A percentile compares a stretch with the other conserved stretches of the same genome.
Conservation (phyloP, 1,140 invertebrate genomes). For the Drosophila bifasciata region DNA sequence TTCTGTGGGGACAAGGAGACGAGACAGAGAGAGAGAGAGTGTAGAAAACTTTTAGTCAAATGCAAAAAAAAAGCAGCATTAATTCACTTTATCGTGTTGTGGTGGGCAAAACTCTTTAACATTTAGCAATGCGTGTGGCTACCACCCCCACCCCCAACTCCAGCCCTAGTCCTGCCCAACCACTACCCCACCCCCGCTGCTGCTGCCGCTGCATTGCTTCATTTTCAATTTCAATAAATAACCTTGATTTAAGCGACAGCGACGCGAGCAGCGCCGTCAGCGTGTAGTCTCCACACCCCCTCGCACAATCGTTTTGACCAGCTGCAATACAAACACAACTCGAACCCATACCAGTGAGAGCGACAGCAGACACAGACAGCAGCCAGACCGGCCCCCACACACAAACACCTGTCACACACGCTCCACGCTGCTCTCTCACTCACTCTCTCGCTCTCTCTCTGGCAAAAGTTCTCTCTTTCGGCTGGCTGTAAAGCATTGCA, state of each 20-base stretch:
- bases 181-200: slow-evolving; percentile 6
- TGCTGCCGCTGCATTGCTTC: slow-evolving; percentile 47
- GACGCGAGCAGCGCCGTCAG: slow-evolving; percentile 49
- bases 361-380: slow-evolving; percentile 29
- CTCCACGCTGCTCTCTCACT: slow-evolving; percentile 23
- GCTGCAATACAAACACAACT: slow-evolving; percentile 63
- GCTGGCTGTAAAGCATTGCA: slow-evolving; percentile 2
- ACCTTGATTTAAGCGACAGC: slow-evolving; percentile 78
- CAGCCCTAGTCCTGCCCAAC: background rate
- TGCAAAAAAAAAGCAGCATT: slow-evolving; percentile 43
- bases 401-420: slow-evolving; percentile 74
- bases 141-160: background rate
- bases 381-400: slow-evolving; percentile 72
- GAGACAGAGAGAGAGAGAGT: background rate
- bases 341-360: slow-evolving; percentile 27
- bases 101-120: slow-evolving; percentile 38
- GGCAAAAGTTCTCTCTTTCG: slow-evolving; percentile 10
- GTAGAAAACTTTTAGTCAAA: slow-evolving; percentile 22
- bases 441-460: slow-evolving; percentile 29
- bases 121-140: slow-evolving; percentile 21
- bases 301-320: slow-evolving; percentile 63
- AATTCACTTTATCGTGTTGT: slow-evolving; percentile 27
- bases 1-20: background rate
- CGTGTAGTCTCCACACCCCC: slow-evolving; percentile 40
- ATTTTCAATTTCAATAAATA: slow-evolving; percentile 83